A percentile compares a stretch with the other conserved stretches of the same genome.
Conservation (phyloP, 2,113 vertebrate genomes). For the Micromys minutus region DNA sequence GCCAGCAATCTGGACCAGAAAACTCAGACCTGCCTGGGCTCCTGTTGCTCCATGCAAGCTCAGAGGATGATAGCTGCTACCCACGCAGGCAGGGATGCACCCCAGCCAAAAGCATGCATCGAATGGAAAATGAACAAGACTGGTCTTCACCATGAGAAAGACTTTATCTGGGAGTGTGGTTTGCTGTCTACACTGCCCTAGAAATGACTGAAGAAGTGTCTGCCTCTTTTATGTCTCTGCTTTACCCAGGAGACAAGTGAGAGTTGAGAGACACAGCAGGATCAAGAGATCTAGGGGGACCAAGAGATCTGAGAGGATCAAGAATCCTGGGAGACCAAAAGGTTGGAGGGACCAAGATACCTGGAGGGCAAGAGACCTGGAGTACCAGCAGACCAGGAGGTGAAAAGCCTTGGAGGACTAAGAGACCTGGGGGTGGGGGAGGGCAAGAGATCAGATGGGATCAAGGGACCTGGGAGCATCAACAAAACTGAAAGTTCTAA, state of each 20-base stretch:
- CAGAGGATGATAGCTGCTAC: fast-evolving
- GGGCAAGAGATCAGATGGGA: no score
- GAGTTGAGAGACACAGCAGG: not conserved
- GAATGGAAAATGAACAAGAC: not conserved
- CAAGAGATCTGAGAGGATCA: not conserved
- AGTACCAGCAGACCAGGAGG: not conserved
- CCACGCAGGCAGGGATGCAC: no score
- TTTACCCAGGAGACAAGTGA: not conserved
- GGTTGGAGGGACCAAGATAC: not conserved
- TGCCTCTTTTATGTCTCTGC: not conserved
- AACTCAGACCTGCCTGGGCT: not conserved
- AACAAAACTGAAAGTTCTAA: not conserved
- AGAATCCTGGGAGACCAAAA: not conserved
- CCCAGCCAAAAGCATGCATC: not conserved
- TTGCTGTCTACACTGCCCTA: not conserved
- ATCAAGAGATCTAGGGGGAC: not conserved
- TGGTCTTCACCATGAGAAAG: not conserved
- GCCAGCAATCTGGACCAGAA: not conserved
- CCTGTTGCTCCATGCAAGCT: not conserved
- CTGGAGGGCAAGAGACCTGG: not conserved
- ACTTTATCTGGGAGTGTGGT: no score
- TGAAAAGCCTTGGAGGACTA: not conserved
- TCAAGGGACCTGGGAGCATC: not conserved
- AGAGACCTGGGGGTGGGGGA: not conserved
- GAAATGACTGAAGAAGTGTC: not conserved